Percentiles rank a stretch among this genome's conserved stretches.
Evolutionary conservation across 2,113 vertebrate genomes (phyloP).

Genomic region (Pterocles orientalis): DNA sequence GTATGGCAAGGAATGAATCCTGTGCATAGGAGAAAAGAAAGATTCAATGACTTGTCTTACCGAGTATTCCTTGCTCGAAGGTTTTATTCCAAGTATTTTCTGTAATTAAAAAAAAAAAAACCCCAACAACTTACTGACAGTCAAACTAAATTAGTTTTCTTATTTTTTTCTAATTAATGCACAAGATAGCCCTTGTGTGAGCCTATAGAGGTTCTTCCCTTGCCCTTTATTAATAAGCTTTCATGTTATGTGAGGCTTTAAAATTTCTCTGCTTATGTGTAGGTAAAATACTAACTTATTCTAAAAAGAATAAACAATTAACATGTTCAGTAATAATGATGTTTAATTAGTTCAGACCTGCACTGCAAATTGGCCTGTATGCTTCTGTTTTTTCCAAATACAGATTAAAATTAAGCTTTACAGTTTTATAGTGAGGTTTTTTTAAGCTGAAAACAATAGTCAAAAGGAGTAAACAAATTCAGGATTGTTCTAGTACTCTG

Average conservation of each 20-base stretch:
- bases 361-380: neutral
- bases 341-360: neutral
- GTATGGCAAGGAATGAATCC: neutral
- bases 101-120: neutral
- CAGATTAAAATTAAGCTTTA: neutral
- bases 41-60: neutral
- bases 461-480: neutral
- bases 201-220: neutral
- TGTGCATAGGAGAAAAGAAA: neutral
- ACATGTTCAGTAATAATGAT: neutral
- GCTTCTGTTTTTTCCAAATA: neutral
- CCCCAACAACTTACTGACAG: neutral
- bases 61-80: neutral
- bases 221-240: neutral
- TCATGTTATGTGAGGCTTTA: neutral
- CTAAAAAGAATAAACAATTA: too few species aligned
- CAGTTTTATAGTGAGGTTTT: neutral
- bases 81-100: neutral
- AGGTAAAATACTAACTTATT: neutral
- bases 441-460: neutral
- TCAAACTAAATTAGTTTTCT: neutral
- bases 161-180: neutral
- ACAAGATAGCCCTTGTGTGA: neutral
- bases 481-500: neutral
- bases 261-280: neutral